Evolutionary conservation across 1,140 invertebrate genomes (phyloP).

Genomic region (Lepidurus apus): DNA sequence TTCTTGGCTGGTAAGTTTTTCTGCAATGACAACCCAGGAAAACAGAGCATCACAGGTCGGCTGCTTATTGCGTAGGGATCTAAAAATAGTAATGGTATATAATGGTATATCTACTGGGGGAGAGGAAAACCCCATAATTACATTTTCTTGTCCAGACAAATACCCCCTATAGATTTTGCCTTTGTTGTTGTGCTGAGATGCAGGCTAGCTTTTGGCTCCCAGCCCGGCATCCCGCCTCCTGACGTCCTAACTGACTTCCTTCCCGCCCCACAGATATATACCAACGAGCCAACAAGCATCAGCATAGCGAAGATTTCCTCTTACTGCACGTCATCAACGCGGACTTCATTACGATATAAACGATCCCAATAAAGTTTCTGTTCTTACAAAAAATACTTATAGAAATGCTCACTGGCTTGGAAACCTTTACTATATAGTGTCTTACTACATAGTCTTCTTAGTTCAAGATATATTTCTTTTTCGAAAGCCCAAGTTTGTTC

Average conservation of each 20-base stretch:
- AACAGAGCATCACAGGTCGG: background rate
- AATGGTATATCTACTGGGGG: background rate
- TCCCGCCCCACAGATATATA: background rate
- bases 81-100: slow-evolving; percentile 11
- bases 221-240: slow-evolving; percentile 6
- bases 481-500: too few species aligned
- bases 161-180: slow-evolving; percentile 21
- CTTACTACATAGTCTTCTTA: too few species aligned
- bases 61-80: background rate
- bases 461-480: too few species aligned
- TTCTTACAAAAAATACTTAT: too few species aligned
- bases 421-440: too few species aligned
- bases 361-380: background rate
- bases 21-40: background rate
- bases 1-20: background rate
- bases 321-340: background rate
- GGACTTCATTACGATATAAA: background rate
- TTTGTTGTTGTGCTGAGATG: slow-evolving; percentile 4
- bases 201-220: slow-evolving; percentile 11
- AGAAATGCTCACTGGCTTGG: too few species aligned
- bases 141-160: slow-evolving; percentile 17
- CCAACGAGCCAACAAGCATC: background rate
- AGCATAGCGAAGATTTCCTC: background rate
- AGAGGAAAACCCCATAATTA: background rate
- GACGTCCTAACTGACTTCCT: slow-evolving; percentile 18